These are phyloP conservation scores for Temnothorax ravouxi DNA, from an alignment of 2,888 invertebrate genomes.

Conservation along the genomic window DNA sequence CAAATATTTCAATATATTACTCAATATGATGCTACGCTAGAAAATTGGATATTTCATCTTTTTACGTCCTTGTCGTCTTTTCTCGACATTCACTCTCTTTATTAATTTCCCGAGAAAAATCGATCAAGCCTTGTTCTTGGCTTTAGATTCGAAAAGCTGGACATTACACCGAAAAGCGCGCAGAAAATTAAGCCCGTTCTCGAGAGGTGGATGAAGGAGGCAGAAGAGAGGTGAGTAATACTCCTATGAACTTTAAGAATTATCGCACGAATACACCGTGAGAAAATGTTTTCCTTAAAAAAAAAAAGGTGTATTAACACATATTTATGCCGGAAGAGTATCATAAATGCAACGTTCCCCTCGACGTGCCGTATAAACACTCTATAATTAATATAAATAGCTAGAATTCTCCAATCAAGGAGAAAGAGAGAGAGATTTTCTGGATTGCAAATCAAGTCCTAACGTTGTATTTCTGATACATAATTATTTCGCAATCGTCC, in stretches of 20 bases:
- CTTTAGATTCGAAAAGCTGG: conserved; percentile 99
- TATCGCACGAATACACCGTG: background rate
- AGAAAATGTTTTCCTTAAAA: background rate
- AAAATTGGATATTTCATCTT: background rate
- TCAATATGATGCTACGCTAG: background rate
- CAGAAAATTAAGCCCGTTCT: conserved; percentile 99
- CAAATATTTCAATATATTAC: background rate
- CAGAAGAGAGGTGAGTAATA: conserved; percentile 95
- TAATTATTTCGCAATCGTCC: conserved; percentile 80
- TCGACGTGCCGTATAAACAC: conserved; percentile 1
- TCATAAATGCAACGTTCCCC: conserved; percentile 1
- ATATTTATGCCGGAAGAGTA: background rate
- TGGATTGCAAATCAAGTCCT: conserved; percentile 35
- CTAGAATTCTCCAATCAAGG: background rate
- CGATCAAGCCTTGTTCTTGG: conserved; percentile 87
- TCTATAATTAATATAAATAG: conserved; percentile 30
- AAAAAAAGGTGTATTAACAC: background rate
- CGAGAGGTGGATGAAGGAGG: conserved; percentile 99
- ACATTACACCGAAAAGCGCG: conserved; percentile 99
- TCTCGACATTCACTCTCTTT: conserved; percentile 1
- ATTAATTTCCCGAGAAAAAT: conserved; percentile 35
- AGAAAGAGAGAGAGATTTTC: background rate
- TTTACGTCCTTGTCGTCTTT: conserved; percentile 46
- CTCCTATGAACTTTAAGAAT: conserved; percentile 31
- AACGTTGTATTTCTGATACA: conserved; percentile 63